phyloP scores from a whole-genome alignment of 1,140 invertebrate species.

The Triops longicaudatus region DNA sequence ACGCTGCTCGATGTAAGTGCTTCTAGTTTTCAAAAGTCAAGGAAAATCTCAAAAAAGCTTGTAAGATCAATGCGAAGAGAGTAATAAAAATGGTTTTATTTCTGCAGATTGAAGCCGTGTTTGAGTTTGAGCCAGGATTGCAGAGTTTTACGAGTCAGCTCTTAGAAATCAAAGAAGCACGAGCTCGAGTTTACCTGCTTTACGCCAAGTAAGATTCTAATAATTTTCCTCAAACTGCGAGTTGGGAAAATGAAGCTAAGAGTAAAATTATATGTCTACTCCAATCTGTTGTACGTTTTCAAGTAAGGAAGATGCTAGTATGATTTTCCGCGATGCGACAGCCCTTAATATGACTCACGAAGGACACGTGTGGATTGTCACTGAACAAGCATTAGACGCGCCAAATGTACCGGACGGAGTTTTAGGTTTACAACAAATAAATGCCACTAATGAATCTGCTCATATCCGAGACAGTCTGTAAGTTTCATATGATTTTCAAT shows the following conservation, averaged over 20 bases:
- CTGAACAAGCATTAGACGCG: constrained; percentile 82
- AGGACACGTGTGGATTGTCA: constrained; percentile 95
- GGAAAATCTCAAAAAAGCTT: no score
- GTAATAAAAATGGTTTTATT: not conserved
- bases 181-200: constrained; percentile 82
- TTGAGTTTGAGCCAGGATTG: constrained; percentile 79
- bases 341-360: constrained; percentile 77
- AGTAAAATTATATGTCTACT: not conserved
- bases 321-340: constrained; percentile 81
- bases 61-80: no score
- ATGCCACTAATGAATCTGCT: constrained; percentile 76
- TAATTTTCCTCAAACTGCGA: not conserved
- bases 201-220: constrained; percentile 70
- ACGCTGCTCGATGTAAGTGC: no score
- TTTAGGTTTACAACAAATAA: constrained; percentile 75
- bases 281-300: constrained; percentile 30
- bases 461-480: constrained; percentile 81
- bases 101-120: constrained; percentile 69
- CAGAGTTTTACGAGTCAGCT: constrained; percentile 70
- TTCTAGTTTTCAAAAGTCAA: no score
- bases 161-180: constrained; percentile 67
- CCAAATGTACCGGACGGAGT: constrained; percentile 77
- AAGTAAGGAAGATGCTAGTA: constrained; percentile 78
- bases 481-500: constrained; percentile 37
- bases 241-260: not conserved